Percentiles rank a stretch among this genome's conserved stretches.
phyloP scores from a whole-genome alignment of 1,140 invertebrate genomes.

The Parasteatoda tepidariorum region DNA sequence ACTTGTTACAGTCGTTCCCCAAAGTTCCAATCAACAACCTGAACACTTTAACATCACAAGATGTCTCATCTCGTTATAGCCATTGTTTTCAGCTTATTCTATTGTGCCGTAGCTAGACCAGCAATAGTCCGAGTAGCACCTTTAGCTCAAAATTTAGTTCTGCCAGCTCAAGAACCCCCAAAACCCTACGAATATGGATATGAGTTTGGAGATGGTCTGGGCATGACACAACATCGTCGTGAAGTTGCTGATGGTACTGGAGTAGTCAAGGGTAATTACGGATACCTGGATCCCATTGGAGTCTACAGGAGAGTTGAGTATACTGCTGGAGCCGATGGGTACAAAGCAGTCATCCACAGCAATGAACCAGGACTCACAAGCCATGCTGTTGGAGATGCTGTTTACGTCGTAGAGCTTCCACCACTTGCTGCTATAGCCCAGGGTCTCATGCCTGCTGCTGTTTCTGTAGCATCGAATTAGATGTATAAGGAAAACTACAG shows the following conservation, averaged over 20 bases:
- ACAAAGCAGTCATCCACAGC: slow-evolving; percentile 51
- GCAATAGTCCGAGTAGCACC: too few species aligned
- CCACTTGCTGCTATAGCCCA: slow-evolving; percentile 8
- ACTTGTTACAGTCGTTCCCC: too few species aligned
- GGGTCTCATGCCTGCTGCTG: background rate
- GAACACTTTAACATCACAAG: too few species aligned
- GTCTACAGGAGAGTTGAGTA: slow-evolving; percentile 56
- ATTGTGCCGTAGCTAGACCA: too few species aligned
- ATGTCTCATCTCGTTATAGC: too few species aligned
- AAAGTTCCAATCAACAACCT: too few species aligned
- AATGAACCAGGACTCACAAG: slow-evolving; percentile 58
- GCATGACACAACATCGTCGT: slow-evolving; percentile 19
- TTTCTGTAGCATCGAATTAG: background rate
- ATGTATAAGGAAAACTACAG: background rate
- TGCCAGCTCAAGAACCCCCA: background rate
- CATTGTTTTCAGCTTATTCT: too few species aligned
- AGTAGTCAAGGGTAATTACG: slow-evolving; percentile 50
- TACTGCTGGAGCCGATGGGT: slow-evolving; percentile 59
- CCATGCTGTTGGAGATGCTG: slow-evolving; percentile 65
- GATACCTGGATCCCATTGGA: slow-evolving; percentile 43
- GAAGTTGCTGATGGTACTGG: slow-evolving; percentile 56
- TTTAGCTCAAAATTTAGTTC: background rate
- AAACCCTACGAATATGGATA: slow-evolving; percentile 52
- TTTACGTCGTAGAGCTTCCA: slow-evolving; percentile 69
- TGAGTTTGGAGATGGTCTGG: slow-evolving; percentile 34